Evolutionary conservation across 2,113 vertebrate species (phyloP).

Genomic region (Mustela lutreola): DNA sequence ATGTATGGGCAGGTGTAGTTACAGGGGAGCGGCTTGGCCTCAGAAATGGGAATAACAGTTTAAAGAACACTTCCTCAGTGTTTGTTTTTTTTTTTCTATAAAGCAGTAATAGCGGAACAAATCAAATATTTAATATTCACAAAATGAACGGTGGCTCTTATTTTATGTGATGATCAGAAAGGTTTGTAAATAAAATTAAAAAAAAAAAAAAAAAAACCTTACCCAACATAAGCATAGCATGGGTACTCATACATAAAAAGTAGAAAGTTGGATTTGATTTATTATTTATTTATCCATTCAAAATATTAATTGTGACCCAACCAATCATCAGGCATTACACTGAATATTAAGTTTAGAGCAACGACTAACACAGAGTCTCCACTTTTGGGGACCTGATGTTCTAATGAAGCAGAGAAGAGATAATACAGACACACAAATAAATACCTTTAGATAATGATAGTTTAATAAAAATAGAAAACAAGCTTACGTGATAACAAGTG

Average conservation of each 20-base stretch:
- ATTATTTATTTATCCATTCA: not conserved
- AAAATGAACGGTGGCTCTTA: constrained; percentile 10
- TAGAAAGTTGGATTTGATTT: not conserved
- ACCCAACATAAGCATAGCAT: not conserved
- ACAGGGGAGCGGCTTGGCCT: not conserved
- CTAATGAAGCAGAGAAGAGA: not conserved
- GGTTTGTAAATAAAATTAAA: constrained; percentile 42
- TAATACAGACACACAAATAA: not conserved
- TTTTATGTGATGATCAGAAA: constrained; percentile 42
- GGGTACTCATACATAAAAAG: not conserved
- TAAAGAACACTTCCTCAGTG: not conserved
- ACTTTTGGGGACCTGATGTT: not conserved
- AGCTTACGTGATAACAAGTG: not conserved
- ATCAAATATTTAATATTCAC: constrained; percentile 49
- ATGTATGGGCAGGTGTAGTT: not conserved
- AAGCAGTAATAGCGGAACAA: constrained; percentile 18
- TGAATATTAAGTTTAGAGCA: not conserved
- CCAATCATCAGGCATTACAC: not conserved
- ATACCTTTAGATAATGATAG: not conserved
- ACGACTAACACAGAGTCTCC: not conserved
- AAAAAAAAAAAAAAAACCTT: not conserved
- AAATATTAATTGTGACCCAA: not conserved
- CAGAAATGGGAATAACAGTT: not conserved
- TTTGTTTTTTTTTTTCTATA: not conserved
- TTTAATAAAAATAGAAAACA: not conserved